Conservation (phyloP, 2,797 vertebrate genomes). For the Threskiornis aethiopicus region DNA sequence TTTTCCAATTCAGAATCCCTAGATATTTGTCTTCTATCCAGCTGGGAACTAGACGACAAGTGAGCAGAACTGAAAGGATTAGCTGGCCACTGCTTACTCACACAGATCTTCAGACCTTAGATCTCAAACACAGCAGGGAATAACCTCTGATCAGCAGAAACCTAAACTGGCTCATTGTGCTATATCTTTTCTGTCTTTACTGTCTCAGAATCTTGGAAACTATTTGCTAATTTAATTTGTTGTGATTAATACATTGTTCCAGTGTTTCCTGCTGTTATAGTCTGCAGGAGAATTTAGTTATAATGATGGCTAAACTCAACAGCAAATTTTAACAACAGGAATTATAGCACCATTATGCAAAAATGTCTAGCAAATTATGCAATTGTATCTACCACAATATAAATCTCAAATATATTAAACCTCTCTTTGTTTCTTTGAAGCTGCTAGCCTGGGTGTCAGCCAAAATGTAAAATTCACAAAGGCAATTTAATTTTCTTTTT, state of each 20-base stretch:
- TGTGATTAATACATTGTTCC: slow-evolving; percentile 58
- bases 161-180: neutral
- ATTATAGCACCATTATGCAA: slow-evolving; percentile 48
- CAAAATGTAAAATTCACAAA: slow-evolving; percentile 32
- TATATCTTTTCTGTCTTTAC: neutral
- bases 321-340: slow-evolving; percentile 62
- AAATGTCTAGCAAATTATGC: slow-evolving; percentile 53
- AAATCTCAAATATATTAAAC: slow-evolving; percentile 54
- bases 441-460: slow-evolving; percentile 8
- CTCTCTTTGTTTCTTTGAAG: slow-evolving; percentile 16
- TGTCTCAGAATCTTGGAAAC: slow-evolving; percentile 39
- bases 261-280: slow-evolving; percentile 40
- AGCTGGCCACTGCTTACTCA: neutral
- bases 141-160: neutral
- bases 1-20: neutral
- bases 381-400: slow-evolving; percentile 39
- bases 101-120: neutral
- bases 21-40: neutral
- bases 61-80: neutral
- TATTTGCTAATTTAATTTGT: slow-evolving; percentile 61
- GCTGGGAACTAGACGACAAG: neutral
- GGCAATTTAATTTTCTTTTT: neutral
- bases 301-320: slow-evolving; percentile 50
- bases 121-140: neutral
- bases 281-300: slow-evolving; percentile 45